phyloP scores from a whole-genome alignment of 2,888 invertebrate species.

The Agrypnus murinus region DNA sequence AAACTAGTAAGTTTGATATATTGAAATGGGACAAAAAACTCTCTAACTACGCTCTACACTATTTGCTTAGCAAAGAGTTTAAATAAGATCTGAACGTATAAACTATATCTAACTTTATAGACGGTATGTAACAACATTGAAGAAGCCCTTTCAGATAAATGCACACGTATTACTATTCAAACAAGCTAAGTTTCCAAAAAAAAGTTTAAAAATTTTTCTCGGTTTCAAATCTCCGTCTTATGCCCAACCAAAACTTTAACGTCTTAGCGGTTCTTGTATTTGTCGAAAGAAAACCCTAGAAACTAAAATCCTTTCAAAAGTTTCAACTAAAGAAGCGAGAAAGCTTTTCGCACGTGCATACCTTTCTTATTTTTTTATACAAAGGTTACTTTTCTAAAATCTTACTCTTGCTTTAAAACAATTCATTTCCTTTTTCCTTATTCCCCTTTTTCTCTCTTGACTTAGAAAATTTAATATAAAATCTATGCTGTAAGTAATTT shows the following conservation, averaged over 20 bases:
- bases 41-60: too few species aligned
- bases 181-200: not conserved
- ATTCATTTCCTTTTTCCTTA: too few species aligned
- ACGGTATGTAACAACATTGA: too few species aligned
- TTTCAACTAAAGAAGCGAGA: not conserved
- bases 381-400: not conserved
- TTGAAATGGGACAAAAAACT: too few species aligned
- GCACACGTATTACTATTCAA: conserved; percentile 5
- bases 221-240: conserved; percentile 18
- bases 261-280: conserved; percentile 7
- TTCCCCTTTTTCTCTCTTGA: not conserved
- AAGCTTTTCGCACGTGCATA: conserved; percentile 8
- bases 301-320: conserved; percentile 22
- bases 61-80: too few species aligned
- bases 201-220: conserved; percentile 19
- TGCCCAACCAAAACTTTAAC: not conserved
- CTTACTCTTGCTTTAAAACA: too few species aligned
- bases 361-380: not conserved
- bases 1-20: too few species aligned
- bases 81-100: too few species aligned
- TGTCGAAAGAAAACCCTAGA: not conserved
- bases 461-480: conserved; percentile 27
- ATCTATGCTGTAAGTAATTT: conserved; percentile 12
- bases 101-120: too few species aligned
- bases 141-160: not conserved